These are phyloP conservation scores for Sceloporus undulatus DNA, from an alignment of 2,113 vertebrate genomes.

Conservation along the genomic window DNA sequence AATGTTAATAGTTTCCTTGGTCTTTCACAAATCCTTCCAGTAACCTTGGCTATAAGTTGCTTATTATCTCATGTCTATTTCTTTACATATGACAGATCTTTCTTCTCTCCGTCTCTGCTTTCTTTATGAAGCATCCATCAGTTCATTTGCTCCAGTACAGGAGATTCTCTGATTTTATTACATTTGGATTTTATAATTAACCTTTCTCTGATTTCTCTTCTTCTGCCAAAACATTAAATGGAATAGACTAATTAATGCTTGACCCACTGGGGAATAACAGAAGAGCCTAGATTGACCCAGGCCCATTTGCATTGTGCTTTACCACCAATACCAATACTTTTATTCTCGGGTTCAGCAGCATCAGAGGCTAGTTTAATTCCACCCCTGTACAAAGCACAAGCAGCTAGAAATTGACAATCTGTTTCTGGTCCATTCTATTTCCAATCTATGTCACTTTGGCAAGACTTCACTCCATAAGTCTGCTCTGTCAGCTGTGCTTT, in stretches of 20 bases:
- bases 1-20: not conserved
- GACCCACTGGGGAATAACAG: slow-evolving; percentile 52
- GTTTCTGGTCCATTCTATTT: not conserved
- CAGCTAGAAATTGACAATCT: not conserved
- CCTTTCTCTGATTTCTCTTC: slow-evolving; percentile 9
- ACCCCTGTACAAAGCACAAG: not conserved
- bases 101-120: slow-evolving; percentile 57
- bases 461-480: not conserved
- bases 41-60: slow-evolving; percentile 17
- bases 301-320: slow-evolving; percentile 65
- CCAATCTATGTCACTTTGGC: not conserved
- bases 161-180: slow-evolving; percentile 70
- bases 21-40: not conserved
- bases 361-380: slow-evolving; percentile 67
- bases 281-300: slow-evolving; percentile 62
- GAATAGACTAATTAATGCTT: slow-evolving; percentile 56
- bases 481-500: not conserved
- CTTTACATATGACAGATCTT: slow-evolving; percentile 52
- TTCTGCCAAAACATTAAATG: slow-evolving; percentile 58
- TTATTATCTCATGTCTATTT: slow-evolving; percentile 49
- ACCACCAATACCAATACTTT: slow-evolving; percentile 59
- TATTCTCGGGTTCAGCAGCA: slow-evolving; percentile 37
- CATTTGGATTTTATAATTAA: slow-evolving; percentile 51
- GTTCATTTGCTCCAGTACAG: slow-evolving; percentile 60
- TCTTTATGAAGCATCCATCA: slow-evolving; percentile 61